Evolutionary conservation across 2,113 vertebrate species (phyloP).

Genomic region (Thamnaconus septentrionalis): DNA sequence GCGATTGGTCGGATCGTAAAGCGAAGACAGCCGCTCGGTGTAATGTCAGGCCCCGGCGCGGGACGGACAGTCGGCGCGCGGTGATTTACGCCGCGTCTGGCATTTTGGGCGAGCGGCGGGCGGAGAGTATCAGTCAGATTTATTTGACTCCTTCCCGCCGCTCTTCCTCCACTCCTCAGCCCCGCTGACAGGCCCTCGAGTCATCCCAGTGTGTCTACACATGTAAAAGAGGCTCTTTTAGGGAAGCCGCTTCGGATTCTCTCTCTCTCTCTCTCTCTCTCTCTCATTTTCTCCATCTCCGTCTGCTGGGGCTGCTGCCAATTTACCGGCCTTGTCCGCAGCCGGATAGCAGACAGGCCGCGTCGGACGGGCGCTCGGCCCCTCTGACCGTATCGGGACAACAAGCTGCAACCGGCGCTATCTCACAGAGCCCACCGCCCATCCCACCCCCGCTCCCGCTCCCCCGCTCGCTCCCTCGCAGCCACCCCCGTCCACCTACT

Average conservation of each 20-base stretch:
- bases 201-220: slow-evolving; percentile 75
- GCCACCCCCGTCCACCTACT: slow-evolving; percentile 43
- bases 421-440: not conserved
- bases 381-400: slow-evolving; percentile 21
- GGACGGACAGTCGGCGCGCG: slow-evolving; percentile 67
- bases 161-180: slow-evolving; percentile 50
- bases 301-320: slow-evolving; percentile 49
- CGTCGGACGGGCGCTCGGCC: slow-evolving; percentile 23
- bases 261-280: slow-evolving; percentile 11
- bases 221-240: slow-evolving; percentile 66
- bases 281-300: slow-evolving; percentile 38
- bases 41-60: slow-evolving; percentile 65
- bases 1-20: slow-evolving; percentile 74
- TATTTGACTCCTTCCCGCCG: slow-evolving; percentile 75
- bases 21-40: slow-evolving; percentile 71
- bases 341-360: slow-evolving; percentile 25
- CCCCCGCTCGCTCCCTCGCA: slow-evolving; percentile 18
- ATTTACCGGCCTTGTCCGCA: slow-evolving; percentile 61
- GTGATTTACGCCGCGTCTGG: slow-evolving; percentile 78
- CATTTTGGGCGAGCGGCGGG: slow-evolving; percentile 70
- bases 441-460: slow-evolving; percentile 16
- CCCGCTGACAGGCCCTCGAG: slow-evolving; percentile 76
- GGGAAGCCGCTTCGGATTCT: slow-evolving; percentile 58
- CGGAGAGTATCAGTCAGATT: slow-evolving; percentile 78
- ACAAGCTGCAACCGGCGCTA: too few species aligned